These are phyloP conservation scores for Crocodylus rhombifer DNA, from an alignment of 2,797 vertebrate species.

Conservation along the genomic window DNA sequence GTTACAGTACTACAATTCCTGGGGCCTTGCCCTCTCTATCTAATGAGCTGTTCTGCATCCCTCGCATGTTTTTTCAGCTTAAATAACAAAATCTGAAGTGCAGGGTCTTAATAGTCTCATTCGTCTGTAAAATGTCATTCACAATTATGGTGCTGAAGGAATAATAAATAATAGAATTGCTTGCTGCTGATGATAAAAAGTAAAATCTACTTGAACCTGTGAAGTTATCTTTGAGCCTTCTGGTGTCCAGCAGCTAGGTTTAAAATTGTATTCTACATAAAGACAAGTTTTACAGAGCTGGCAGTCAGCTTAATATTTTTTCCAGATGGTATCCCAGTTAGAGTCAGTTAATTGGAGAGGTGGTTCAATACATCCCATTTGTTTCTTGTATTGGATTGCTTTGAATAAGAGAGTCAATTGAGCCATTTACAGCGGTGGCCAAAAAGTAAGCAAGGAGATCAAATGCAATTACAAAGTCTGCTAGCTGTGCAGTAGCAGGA, in stretches of 20 bases:
- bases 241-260: background rate
- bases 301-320: background rate
- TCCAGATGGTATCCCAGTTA: slow-evolving; percentile 4
- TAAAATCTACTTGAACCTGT: background rate
- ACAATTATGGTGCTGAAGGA: background rate
- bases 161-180: background rate
- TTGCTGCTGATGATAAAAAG: background rate
- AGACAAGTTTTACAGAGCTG: background rate
- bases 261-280: background rate
- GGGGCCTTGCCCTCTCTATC: background rate
- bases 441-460: background rate
- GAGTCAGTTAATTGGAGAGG: background rate
- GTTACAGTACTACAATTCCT: background rate
- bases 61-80: background rate
- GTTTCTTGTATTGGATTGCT: background rate
- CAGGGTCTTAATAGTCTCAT: background rate
- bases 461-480: background rate
- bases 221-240: background rate
- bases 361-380: slow-evolving; percentile 16
- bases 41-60: background rate
- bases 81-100: background rate
- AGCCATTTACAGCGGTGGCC: background rate
- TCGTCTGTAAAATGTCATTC: background rate
- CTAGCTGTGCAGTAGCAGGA: background rate
- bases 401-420: background rate